Evolutionary conservation across 1,140 invertebrate genomes (phyloP), one percentile per base, ranked within the genome.

Genomic region (Rhopalosiphum maidis): DNA sequence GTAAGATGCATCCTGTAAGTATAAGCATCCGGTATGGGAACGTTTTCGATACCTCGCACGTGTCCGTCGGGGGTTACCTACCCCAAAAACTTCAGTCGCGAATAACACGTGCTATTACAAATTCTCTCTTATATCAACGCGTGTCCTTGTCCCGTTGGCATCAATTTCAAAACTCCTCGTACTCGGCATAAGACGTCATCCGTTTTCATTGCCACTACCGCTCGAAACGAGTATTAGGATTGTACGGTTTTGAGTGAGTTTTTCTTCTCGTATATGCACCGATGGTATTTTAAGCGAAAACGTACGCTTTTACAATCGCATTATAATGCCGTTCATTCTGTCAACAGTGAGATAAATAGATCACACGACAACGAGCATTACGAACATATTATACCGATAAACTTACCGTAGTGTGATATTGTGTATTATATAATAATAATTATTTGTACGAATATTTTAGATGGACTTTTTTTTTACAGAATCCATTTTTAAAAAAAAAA

Each of bases 1-100:
- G 85, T 25, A 3, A 46, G 85, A 46, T 6, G 86, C 43, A 21
- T 88, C 48, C 30, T 18, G 86, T 48, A 22, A 51, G 30, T 41
- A 55, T 41, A 55, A 54, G 46, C 51, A 89, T 89, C 51, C 51
- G 88, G 51, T 54, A 89, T 89, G 88, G n/a, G 88, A 89, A 89
- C 88, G 22, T 55, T 89, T 55, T 55, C 22, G 51, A 89, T 55
- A 41, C 22, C 35, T 25, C 23, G 51, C 88, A 89, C 88, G 35
- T 89, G 88, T 37, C 48, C 35, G 35, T 41, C 48, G 35, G 35
- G 22, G 22, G 35, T 37, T 55, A 55, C 35, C 51, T n/a, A 18
- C 11, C n/a, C n/a, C 30, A 8, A 35, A 89, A 89, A 89, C 88
- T 89, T 55, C 9, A 23, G 21, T 55, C 51, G 23, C 9, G n/a